Percentiles rank a stretch among this genome's conserved stretches.
Evolutionary conservation across 2,888 invertebrate species (phyloP).

Genomic region (Byasa hedistus): DNA sequence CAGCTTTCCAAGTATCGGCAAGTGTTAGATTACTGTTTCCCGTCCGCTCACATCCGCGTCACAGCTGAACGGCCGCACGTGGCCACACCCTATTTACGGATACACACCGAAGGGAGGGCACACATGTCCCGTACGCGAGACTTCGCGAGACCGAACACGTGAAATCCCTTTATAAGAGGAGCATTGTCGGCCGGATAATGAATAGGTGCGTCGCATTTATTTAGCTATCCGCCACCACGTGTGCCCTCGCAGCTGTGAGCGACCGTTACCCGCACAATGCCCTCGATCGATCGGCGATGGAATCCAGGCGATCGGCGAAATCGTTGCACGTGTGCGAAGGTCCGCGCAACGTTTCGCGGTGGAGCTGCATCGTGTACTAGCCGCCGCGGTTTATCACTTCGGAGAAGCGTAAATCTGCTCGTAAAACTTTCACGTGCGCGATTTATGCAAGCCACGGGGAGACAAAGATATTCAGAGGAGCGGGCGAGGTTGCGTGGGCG

Average conservation of each 20-base stretch:
- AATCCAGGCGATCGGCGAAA: constrained; percentile 74
- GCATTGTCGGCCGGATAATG: constrained; percentile 76
- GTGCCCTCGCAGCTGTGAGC: constrained; percentile 77
- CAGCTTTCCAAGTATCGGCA: constrained; percentile 57
- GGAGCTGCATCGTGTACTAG: constrained; percentile 66
- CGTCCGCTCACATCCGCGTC: constrained; percentile 76
- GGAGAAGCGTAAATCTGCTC: constrained; percentile 73
- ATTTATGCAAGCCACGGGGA: constrained; percentile 71
- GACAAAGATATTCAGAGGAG: constrained; percentile 74
- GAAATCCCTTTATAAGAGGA: constrained; percentile 78
- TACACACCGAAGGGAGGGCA: constrained; percentile 74
- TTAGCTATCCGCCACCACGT: constrained; percentile 79
- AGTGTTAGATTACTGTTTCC: constrained; percentile 77
- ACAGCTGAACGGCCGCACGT: constrained; percentile 79
- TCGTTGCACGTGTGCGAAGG: constrained; percentile 62
- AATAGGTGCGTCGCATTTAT: constrained; percentile 78
- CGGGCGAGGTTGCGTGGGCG: constrained; percentile 69
- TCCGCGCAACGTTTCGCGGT: constrained; percentile 65
- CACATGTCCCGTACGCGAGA: constrained; percentile 79
- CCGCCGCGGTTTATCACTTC: constrained; percentile 66
- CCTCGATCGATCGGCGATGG: constrained; percentile 77
- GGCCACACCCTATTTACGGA: constrained; percentile 80
- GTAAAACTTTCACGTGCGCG: constrained; percentile 78
- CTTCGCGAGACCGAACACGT: constrained; percentile 77
- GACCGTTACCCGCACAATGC: constrained; percentile 80